Conservation (phyloP, 2,113 vertebrate genomes). For the Coregonus clupeaformis region DNA sequence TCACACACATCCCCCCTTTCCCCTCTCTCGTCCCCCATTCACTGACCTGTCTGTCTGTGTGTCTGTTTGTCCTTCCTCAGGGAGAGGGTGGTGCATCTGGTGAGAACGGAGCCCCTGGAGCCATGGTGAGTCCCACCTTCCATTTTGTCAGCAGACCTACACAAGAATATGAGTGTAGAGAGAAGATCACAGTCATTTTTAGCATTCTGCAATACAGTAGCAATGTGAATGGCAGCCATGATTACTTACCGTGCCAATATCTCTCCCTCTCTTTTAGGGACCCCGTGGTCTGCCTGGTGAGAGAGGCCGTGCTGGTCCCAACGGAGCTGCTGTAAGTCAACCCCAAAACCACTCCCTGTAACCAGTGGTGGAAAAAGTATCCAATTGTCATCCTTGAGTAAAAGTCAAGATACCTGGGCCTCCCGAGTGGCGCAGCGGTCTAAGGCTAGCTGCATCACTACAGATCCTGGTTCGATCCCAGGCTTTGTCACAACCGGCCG, state of each 20-base stretch:
- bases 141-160: background rate
- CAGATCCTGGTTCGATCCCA: no score
- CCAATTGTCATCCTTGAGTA: no score
- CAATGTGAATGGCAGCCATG: background rate
- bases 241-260: background rate
- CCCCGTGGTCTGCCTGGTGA: conserved; percentile 94
- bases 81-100: conserved; percentile 89
- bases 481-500: no score
- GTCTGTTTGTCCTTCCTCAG: conserved; percentile 59
- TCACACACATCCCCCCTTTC: background rate
- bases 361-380: no score
- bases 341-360: background rate
- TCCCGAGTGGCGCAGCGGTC: no score
- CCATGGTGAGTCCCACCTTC: conserved; percentile 79
- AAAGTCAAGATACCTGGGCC: no score
- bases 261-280: conserved; percentile 73
- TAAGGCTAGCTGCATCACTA: no score
- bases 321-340: conserved; percentile 90
- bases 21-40: background rate
- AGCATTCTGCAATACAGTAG: background rate
- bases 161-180: background rate
- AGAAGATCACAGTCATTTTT: background rate
- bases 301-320: conserved; percentile 88
- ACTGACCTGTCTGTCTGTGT: background rate
- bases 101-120: conserved; percentile 94